Evolutionary conservation across 2,888 invertebrate genomes (phyloP), one percentile per base, ranked within the genome.

Genomic region (Podotricha telesiphe): DNA sequence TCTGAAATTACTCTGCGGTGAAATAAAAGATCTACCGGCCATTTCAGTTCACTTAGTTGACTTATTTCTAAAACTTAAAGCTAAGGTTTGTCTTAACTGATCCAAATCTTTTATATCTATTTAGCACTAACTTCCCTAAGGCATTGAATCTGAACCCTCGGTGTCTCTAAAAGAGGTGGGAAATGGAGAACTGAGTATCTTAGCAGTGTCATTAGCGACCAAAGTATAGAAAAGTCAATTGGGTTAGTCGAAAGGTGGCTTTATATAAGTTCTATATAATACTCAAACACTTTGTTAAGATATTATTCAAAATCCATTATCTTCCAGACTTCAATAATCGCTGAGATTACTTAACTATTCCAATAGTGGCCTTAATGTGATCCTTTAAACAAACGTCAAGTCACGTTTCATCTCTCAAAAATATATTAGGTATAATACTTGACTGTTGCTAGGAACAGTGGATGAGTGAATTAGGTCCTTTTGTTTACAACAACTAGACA

Each of bases 51-150:
- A 22, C 22, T 51, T 6, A 51, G 22, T 13, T 22, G 15, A 15
- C 13, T 17, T 20, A 3, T 20, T 50, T 50, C 4, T 10, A 37
- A 4, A 51, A 51, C 22, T 50, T 50, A 50, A 13, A 50, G 6
- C 50, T 51, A 53, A n/a, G 28, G 15, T 28, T 53, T 28, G 28
- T 47, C n/a, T 28, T 28, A 53, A 53, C n/a, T 53, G 28, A 20
- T 2, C 15, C 15, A 20, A 51, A 22, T 4, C 28, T 28, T 28
- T 28, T 28, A 28, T 28, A 28, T n/a, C n/a, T n/a, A n/a, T 28
- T 28, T 6, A 28, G 28, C 6, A 28, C 6, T 4, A 28, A 28
- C 28, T 28, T 28, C 2, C 28, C 28, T 28, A 6, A 28, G 28
- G 6, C 6, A 28, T n/a, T n/a, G n/a, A n/a, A n/a, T n/a, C n/a